A percentile compares a stretch with the other conserved stretches of the same genome.
phyloP scores from a whole-genome alignment of 64 coral and sea anemone species.

The Montipora sp. region DNA sequence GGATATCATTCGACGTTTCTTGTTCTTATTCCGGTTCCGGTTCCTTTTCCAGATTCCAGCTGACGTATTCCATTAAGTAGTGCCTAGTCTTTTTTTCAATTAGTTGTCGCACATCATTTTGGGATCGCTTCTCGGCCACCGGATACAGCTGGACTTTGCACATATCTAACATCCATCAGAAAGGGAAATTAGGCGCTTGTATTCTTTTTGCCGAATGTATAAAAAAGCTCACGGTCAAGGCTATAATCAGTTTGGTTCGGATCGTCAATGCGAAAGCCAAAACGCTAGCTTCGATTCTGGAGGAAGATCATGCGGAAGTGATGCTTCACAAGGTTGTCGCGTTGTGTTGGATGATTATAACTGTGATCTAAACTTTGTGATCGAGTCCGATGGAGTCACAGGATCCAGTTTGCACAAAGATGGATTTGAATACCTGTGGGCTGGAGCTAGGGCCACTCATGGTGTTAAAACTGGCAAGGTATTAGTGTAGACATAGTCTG shows the following conservation, averaged over 20 bases:
- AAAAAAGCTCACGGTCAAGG: background rate
- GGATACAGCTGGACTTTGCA: too few species aligned
- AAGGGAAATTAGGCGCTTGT: too few species aligned
- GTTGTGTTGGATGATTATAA: conserved; percentile 90
- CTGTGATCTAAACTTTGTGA: conserved; percentile 96
- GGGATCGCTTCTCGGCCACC: too few species aligned
- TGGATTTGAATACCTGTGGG: conserved; percentile 99
- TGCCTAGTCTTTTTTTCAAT: too few species aligned
- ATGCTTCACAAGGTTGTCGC: background rate
- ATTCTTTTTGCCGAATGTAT: background rate
- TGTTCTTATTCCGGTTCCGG: too few species aligned
- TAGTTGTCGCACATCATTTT: too few species aligned
- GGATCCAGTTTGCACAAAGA: conserved; percentile 73
- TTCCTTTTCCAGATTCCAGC: too few species aligned
- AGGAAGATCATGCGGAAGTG: background rate
- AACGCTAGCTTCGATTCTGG: background rate
- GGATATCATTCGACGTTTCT: too few species aligned
- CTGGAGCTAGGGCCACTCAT: conserved; percentile 83
- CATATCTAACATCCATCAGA: too few species aligned
- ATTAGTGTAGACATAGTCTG: too few species aligned
- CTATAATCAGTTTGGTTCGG: background rate
- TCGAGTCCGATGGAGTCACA: conserved; percentile 80
- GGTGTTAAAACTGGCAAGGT: conserved; percentile 66
- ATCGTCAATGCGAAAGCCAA: background rate
- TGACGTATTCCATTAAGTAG: too few species aligned